These are phyloP conservation scores for Charaxes varanes DNA, from an alignment of 1,140 invertebrate genomes.

Conservation along the genomic window DNA sequence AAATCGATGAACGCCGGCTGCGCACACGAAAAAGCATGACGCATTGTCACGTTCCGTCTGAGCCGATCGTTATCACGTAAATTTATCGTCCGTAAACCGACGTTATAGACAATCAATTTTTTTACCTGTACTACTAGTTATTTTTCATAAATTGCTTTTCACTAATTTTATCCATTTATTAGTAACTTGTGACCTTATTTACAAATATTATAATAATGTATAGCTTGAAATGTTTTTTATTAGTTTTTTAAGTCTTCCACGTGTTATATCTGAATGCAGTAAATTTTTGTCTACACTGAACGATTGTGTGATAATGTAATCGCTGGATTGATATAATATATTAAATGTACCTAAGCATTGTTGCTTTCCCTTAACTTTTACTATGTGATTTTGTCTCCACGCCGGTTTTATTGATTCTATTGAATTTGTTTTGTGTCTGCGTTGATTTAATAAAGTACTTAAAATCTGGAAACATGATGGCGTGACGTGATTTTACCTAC, in stretches of 20 bases:
- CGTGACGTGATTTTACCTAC: conserved; percentile 19
- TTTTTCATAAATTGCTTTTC: no score
- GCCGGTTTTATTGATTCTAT: conserved; percentile 40
- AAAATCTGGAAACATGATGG: conserved; percentile 22
- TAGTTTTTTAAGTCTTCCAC: conserved; percentile 11
- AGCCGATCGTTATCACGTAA: no score
- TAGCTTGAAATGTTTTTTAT: no score
- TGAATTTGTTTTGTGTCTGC: conserved; percentile 37
- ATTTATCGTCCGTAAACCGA: no score
- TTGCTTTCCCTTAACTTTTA: conserved; percentile 15
- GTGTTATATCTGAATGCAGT: not conserved
- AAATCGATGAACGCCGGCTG: no score
- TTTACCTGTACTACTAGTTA: no score
- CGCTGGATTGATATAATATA: conserved; percentile 12
- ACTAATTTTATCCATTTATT: no score
- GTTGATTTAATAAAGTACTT: conserved; percentile 41
- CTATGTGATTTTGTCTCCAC: conserved; percentile 21
- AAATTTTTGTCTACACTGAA: not conserved
- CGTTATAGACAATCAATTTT: no score
- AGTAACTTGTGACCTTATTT: no score
- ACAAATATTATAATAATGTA: no score
- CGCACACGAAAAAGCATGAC: no score
- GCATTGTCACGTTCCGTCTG: no score
- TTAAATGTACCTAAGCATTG: conserved; percentile 5
- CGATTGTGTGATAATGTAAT: conserved; percentile 6